These are phyloP conservation scores for Embiotoca jacksoni DNA, from an alignment of 2,113 vertebrate genomes.

Conservation along the genomic window DNA sequence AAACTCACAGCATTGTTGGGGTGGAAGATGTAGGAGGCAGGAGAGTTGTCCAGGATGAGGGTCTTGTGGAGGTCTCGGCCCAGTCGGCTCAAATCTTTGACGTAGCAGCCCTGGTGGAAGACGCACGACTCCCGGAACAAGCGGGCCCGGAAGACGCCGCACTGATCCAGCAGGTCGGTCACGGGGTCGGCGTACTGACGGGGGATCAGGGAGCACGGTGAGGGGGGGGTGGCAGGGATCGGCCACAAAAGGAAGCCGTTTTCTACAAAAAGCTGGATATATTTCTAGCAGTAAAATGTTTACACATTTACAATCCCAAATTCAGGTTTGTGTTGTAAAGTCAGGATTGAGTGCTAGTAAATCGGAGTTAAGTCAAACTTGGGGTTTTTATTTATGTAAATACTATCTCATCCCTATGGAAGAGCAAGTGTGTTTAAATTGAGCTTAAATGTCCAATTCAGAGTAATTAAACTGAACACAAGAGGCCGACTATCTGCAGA, in stretches of 20 bases:
- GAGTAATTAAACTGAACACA: not conserved
- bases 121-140: slow-evolving; percentile 93
- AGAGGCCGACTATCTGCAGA: not conserved
- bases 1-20: slow-evolving; percentile 91
- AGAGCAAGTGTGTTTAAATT: too few relatives aligned
- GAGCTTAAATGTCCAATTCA: too few relatives aligned
- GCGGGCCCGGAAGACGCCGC: slow-evolving; percentile 88
- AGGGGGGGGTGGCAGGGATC: slow-evolving; percentile 8
- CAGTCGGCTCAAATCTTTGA: slow-evolving; percentile 91
- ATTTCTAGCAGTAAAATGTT: not conserved
- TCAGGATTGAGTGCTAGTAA: too few relatives aligned
- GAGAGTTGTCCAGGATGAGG: slow-evolving; percentile 92
- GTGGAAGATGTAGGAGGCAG: slow-evolving; percentile 93
- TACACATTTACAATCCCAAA: not conserved
- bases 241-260: slow-evolving; percentile 27
- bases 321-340: too few relatives aligned
- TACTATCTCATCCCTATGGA: too few relatives aligned
- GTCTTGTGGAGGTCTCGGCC: slow-evolving; percentile 90
- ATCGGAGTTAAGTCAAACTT: too few relatives aligned
- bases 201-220: not conserved
- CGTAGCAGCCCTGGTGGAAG: slow-evolving; percentile 94
- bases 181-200: slow-evolving; percentile 91
- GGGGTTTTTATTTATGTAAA: too few relatives aligned
- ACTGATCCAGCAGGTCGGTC: slow-evolving; percentile 90
- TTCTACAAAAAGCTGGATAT: not conserved